Percentiles rank a stretch among this genome's conserved stretches.
Conservation (phyloP, 1,140 invertebrate genomes). For the Drosophila kepulauana region DNA sequence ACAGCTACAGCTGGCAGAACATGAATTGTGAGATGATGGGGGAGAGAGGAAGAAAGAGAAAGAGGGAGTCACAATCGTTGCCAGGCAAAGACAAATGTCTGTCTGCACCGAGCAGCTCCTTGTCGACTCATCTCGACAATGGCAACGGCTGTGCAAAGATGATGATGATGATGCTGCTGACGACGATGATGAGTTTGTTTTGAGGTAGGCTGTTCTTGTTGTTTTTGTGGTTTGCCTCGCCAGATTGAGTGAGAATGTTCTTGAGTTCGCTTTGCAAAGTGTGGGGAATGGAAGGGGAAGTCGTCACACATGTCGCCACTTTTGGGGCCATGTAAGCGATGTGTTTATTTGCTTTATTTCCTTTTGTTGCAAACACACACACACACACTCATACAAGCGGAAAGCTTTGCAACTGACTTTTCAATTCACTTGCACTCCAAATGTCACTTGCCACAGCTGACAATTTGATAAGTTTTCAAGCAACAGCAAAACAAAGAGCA, state of each 20-base stretch:
- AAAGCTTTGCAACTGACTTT: slow-evolving; percentile 60
- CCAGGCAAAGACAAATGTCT: slow-evolving; percentile 18
- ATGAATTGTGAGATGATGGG: not conserved
- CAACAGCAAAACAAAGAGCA: slow-evolving; percentile 11
- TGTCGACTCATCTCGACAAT: slow-evolving; percentile 43
- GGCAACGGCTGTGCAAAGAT: slow-evolving; percentile 48
- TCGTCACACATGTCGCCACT: slow-evolving; percentile 70
- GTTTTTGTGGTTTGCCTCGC: slow-evolving; percentile 13
- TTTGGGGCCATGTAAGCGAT: slow-evolving; percentile 54
- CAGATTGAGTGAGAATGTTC: slow-evolving; percentile 15
- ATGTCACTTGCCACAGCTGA: slow-evolving; percentile 48
- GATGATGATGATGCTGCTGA: not conserved
- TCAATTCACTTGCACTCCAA: slow-evolving; percentile 34
- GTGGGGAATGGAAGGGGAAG: not conserved
- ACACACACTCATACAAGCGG: not conserved
- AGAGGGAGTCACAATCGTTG: not conserved
- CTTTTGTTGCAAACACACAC: slow-evolving; percentile 43
- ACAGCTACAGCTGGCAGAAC: slow-evolving; percentile 42
- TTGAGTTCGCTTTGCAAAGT: not conserved
- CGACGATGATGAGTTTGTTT: slow-evolving; percentile 47
- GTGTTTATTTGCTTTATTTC: slow-evolving; percentile 82
- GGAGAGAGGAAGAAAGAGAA: not conserved
- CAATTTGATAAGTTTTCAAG: slow-evolving; percentile 23
- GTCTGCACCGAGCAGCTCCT: slow-evolving; percentile 24
- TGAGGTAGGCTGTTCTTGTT: slow-evolving; percentile 25